Evolutionary conservation across 1,140 invertebrate genomes (phyloP).

Genomic region (Leptonema lineaticorne): DNA sequence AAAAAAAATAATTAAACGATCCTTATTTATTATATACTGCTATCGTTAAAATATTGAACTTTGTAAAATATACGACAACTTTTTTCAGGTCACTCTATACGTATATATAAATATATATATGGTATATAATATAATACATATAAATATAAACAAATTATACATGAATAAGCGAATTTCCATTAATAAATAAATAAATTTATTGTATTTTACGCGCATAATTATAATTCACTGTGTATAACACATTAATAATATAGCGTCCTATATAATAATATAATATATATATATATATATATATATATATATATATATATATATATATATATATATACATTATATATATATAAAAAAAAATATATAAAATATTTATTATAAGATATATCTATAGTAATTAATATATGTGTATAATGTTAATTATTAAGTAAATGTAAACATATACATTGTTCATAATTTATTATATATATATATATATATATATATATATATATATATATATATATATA

Average conservation of each 20-base stretch:
- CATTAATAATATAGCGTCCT: constrained; percentile 9
- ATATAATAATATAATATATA: constrained; percentile 10
- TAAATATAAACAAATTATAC: not conserved
- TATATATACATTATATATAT: too few relatives aligned
- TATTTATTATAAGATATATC: too few relatives aligned
- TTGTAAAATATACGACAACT: too few relatives aligned
- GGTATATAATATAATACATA: not conserved
- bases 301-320: not conserved
- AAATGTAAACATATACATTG: too few relatives aligned
- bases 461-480: not conserved
- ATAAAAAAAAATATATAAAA: not conserved
- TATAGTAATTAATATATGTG: too few relatives aligned
- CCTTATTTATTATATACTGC: too few relatives aligned
- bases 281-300: not conserved
- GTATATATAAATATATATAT: too few relatives aligned
- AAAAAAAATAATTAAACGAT: too few relatives aligned
- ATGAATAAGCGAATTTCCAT: constrained; percentile 30
- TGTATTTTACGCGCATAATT: constrained; percentile 13
- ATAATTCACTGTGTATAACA: not conserved
- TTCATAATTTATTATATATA: constrained; percentile 6
- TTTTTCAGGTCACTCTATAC: too few relatives aligned
- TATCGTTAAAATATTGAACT: too few relatives aligned
- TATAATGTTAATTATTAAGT: too few relatives aligned
- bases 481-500: not conserved
- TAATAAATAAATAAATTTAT: not conserved